Evolutionary conservation across 2,113 vertebrate genomes (phyloP).

Genomic region (Meleagris gallopavo): DNA sequence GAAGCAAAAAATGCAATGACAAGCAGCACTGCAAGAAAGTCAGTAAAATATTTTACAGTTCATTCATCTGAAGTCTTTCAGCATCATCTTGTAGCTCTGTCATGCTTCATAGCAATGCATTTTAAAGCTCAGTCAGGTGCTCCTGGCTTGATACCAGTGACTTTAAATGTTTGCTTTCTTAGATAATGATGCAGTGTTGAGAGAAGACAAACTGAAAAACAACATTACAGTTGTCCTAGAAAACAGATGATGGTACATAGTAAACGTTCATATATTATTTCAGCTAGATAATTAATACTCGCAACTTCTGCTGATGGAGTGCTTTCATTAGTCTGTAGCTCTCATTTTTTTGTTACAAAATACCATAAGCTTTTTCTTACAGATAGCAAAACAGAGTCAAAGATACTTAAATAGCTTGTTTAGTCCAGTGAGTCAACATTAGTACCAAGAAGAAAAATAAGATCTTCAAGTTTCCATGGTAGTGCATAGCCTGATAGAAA

Average conservation of each 20-base stretch:
- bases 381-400: neutral
- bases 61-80: slow-evolving; percentile 1
- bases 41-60: neutral
- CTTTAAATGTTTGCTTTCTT: slow-evolving; percentile 23
- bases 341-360: slow-evolving; percentile 24
- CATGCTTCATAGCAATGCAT: neutral
- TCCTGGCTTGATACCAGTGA: neutral
- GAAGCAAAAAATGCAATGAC: neutral
- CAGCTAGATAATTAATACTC: neutral
- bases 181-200: neutral
- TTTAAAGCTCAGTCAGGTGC: neutral
- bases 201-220: neutral
- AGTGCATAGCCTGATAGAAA: neutral
- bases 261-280: neutral
- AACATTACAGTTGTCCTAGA: neutral
- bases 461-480: neutral
- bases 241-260: neutral
- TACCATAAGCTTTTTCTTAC: neutral
- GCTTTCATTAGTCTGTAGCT: neutral
- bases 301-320: neutral
- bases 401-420: neutral
- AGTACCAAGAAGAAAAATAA: neutral
- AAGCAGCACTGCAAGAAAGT: neutral
- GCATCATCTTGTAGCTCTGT: neutral
- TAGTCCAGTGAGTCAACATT: neutral